Evolutionary conservation across 1,140 invertebrate species (phyloP).

Genomic region (Nilaparvata lugens): DNA sequence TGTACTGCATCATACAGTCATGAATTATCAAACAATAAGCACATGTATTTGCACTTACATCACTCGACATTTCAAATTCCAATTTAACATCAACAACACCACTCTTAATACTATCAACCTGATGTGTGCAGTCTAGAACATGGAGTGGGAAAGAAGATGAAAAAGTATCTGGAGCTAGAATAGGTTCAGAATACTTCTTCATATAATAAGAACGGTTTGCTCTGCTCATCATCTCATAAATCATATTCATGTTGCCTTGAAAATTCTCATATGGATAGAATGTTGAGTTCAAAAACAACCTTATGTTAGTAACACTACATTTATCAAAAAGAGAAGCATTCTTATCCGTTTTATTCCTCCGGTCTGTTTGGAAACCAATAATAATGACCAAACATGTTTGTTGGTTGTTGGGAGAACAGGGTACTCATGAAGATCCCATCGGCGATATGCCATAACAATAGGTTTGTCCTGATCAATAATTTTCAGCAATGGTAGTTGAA

Average conservation of each 20-base stretch:
- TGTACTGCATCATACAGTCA: neutral
- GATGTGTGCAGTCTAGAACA: neutral
- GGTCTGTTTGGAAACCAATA: neutral
- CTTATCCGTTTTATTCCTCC: neutral
- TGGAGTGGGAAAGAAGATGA: neutral
- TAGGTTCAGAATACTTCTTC: neutral
- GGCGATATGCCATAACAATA: neutral
- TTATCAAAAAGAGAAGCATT: neutral
- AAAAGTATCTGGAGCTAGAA: neutral
- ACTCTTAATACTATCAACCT: neutral
- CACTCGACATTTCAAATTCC: neutral
- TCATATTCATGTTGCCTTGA: neutral
- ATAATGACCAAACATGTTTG: neutral
- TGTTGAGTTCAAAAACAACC: neutral
- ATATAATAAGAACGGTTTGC: neutral
- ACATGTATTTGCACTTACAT: neutral
- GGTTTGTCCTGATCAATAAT: neutral
- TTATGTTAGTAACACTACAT: neutral
- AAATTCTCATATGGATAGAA: conserved; percentile 1
- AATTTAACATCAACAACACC: neutral
- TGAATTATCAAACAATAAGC: neutral
- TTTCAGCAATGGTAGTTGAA: neutral
- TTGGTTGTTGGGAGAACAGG: neutral
- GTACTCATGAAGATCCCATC: neutral
- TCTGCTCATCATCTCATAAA: neutral